Conservation (phyloP, 1,140 invertebrate species). For the Orchestia grillus region DNA sequence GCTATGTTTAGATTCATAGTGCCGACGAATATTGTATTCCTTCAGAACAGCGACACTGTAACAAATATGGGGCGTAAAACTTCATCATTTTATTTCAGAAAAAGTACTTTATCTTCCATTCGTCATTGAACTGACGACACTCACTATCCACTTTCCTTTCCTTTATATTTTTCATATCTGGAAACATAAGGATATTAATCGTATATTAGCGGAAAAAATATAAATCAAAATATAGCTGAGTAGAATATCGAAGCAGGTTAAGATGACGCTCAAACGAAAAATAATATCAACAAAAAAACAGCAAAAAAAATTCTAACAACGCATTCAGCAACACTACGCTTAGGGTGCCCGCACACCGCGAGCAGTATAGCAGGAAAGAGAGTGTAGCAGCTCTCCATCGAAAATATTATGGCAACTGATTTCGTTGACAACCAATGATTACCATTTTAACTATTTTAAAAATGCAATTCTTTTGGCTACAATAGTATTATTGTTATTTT, state of each 20-base stretch:
- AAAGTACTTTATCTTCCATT: conserved; percentile 17
- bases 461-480: background rate
- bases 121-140: conserved; percentile 2
- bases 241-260: background rate
- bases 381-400: too few species aligned
- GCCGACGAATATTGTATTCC: background rate
- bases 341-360: background rate
- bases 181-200: background rate
- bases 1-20: background rate
- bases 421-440: background rate
- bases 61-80: background rate
- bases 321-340: conserved; percentile 49
- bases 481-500: conserved; percentile 13
- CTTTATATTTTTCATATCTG: conserved; percentile 16
- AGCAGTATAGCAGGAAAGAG: too few species aligned
- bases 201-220: too few species aligned
- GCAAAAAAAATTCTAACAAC: conserved; percentile 22
- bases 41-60: background rate
- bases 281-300: too few species aligned
- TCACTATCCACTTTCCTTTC: background rate
- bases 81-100: background rate
- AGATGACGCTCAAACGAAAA: too few species aligned
- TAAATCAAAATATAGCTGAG: background rate
- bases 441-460: too few species aligned
- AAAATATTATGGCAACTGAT: background rate